Conservation (phyloP, 2,888 invertebrate species). For the Limnephilus rhombicus region DNA sequence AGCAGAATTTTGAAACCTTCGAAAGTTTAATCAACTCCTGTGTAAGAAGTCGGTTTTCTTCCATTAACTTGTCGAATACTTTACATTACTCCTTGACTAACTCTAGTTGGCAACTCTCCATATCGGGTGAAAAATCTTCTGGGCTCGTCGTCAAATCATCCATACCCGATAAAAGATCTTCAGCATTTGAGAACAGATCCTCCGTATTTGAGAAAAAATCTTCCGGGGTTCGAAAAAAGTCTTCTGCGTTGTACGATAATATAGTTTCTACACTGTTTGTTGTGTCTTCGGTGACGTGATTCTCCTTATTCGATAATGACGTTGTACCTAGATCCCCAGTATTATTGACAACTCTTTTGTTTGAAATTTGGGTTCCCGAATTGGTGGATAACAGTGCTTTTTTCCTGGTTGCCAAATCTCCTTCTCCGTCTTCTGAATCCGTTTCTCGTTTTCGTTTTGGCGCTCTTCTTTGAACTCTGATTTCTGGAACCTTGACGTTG, state of each 20-base stretch:
- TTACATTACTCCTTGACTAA: not conserved
- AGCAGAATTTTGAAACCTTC: no score
- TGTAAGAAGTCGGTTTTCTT: not conserved
- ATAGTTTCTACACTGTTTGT: not conserved
- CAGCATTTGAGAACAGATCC: not conserved
- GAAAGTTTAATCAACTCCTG: not conserved
- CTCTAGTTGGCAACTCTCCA: not conserved
- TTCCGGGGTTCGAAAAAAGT: not conserved
- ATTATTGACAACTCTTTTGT: no score
- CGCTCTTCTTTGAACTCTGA: not conserved
- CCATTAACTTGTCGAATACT: not conserved
- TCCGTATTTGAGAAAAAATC: not conserved
- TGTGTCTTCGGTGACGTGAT: not conserved
- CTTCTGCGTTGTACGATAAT: not conserved
- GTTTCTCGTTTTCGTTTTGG: not conserved
- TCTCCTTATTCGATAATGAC: not conserved
- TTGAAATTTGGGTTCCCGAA: no score
- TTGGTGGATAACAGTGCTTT: no score
- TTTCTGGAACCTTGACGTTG: not conserved
- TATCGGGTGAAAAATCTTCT: not conserved
- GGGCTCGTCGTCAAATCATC: not conserved
- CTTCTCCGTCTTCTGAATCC: not conserved
- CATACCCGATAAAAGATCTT: not conserved
- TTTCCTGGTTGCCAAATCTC: no score
- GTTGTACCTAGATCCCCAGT: not conserved